Base-by-base conservation (phyloP, 1,140 invertebrate species). In the Ips nitidus region DNA sequence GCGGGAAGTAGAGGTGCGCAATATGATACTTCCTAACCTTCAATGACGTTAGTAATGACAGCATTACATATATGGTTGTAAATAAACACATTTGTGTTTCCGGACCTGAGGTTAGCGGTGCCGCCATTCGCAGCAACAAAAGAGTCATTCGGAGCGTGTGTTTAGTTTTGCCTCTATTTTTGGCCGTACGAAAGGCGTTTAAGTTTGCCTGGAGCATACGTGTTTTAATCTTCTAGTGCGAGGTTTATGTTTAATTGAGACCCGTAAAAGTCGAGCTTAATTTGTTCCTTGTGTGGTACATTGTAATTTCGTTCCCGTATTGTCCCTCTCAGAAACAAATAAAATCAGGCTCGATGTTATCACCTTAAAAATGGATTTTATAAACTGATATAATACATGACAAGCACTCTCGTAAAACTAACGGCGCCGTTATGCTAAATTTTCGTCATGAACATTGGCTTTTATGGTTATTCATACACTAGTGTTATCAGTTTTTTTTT, bases 1-100 rank as follows among this genome's bases (percentile, higher is more conserved):
- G n/a, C n/a, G n/a, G n/a, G n/a, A n/a, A n/a, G n/a, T n/a, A n/a
- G n/a, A n/a, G n/a, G n/a, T n/a, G n/a, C n/a, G n/a, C n/a, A n/a
- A n/a, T n/a, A n/a, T n/a, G n/a, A n/a, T n/a, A n/a, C n/a, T n/a
- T n/a, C n/a, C n/a, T n/a, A n/a, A n/a, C n/a, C n/a, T n/a, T n/a
- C n/a, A n/a, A n/a, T n/a, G n/a, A n/a, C n/a, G n/a, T n/a, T n/a
- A n/a, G n/a, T n/a, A n/a, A n/a, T n/a, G n/a, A n/a, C n/a, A n/a
- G n/a, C n/a, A n/a, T n/a, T n/a, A n/a, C n/a, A n/a, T n/a, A n/a
- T n/a, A n/a, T n/a, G n/a, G n/a, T n/a, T n/a, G n/a, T n/a, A n/a
- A n/a, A n/a, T n/a, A n/a, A 60, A 68, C 58, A 68, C 57, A 60
- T 60, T 52, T 68, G 58, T 59, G 66, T 60, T 68, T 68, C 58